Evolutionary conservation across 2,113 vertebrate genomes (phyloP).

Genomic region (Glaucidium brasilianum): DNA sequence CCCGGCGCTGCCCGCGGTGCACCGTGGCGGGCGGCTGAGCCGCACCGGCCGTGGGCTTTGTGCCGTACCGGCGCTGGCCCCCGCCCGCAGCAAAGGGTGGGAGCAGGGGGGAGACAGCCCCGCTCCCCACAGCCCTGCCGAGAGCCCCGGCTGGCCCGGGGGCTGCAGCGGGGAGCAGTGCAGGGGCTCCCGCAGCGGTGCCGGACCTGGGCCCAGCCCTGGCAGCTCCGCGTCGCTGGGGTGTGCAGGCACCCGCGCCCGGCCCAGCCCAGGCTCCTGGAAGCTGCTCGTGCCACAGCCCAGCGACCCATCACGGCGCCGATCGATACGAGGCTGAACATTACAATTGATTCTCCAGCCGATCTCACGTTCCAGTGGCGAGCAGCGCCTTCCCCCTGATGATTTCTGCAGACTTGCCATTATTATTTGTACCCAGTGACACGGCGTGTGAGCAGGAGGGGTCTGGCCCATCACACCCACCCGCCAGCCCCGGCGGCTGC

Average conservation of each 20-base stretch:
- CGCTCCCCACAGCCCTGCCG: rapidly evolving
- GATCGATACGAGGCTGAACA: not conserved
- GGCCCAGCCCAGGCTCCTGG: not conserved
- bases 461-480: not conserved
- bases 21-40: rapidly evolving
- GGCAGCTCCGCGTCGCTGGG: not conserved
- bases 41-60: rapidly evolving
- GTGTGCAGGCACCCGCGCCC: rapidly evolving
- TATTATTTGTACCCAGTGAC: rapidly evolving
- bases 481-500: not conserved
- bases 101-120: rapidly evolving
- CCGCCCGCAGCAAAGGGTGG: rapidly evolving
- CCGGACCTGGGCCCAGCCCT: not conserved
- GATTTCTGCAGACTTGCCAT: not conserved
- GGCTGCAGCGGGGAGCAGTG: too few species aligned
- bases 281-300: not conserved
- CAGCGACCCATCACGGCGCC: not conserved
- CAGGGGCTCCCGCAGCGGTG: rapidly evolving
- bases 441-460: rapidly evolving
- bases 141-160: not conserved
- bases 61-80: not conserved
- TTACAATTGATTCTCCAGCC: not conserved
- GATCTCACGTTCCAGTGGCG: rapidly evolving
- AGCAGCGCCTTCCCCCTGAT: not conserved
- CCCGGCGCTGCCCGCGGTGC: not conserved